Evolutionary conservation across 2,113 vertebrate genomes (phyloP).

Genomic region (Oncorhynchus masou): DNA sequence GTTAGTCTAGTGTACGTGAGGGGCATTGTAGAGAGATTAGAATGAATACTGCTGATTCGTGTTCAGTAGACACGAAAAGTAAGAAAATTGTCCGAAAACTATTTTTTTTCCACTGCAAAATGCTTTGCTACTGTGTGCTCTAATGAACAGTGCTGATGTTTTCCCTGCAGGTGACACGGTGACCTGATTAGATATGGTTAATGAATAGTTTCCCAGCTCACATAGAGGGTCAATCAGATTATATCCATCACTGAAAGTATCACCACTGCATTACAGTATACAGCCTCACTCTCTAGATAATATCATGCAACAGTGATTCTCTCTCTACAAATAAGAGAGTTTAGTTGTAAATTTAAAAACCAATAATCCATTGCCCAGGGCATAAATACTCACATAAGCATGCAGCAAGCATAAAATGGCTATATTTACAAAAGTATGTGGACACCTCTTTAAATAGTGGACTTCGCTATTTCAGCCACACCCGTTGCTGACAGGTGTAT

Average conservation of each 20-base stretch:
- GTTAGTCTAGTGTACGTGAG: background rate
- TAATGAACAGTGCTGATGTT: background rate
- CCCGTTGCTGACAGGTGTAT: too few relatives aligned
- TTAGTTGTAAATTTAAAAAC: constrained; percentile 31
- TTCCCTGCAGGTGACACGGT: background rate
- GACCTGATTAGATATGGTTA: background rate
- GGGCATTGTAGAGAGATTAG: background rate
- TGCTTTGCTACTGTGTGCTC: too few relatives aligned
- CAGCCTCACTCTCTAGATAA: background rate
- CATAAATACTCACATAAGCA: constrained; percentile 36
- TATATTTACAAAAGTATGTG: too few relatives aligned
- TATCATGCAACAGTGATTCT: background rate
- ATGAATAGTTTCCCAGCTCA: background rate
- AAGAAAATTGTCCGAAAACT: too few relatives aligned
- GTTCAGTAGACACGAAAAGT: too few relatives aligned
- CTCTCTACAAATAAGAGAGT: constrained; percentile 9
- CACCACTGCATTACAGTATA: background rate
- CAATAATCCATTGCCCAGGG: constrained; percentile 31
- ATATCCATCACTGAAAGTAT: background rate
- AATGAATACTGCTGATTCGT: background rate
- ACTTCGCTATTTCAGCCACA: too few relatives aligned
- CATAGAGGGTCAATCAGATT: background rate
- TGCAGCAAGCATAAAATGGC: constrained; percentile 27
- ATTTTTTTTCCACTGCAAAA: too few relatives aligned
- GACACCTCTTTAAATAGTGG: background rate